Base-by-base conservation (phyloP, 2,113 vertebrate species). In the Syngnathus scovelli region DNA sequence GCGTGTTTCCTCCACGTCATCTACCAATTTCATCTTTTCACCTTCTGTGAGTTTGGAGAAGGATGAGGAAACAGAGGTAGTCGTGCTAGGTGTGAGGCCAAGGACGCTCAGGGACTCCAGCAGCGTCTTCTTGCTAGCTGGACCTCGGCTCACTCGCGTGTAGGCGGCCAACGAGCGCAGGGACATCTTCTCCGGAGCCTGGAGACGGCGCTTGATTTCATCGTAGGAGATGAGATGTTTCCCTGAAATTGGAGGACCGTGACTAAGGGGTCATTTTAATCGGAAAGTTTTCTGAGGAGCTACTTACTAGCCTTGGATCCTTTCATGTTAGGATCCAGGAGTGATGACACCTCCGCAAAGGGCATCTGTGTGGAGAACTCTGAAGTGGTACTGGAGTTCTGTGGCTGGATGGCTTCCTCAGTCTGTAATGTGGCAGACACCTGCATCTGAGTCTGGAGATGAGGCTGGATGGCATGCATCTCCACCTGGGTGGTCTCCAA, bases 31-130 rank as follows among this genome's bases (percentile, higher is more conserved):
- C 16, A 49, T 54, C 6, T 4, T 8, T 66, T 78, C 71, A 92
- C 91, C 91, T 85, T 92, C 91, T 5, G 91, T 92, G 59, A 92
- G 90, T 76, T 92, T 92, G 81, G 91, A 92, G 86, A 92, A 92
- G 0, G 91, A 91, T 33, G 91, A 92, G 66, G 91, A 92, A 7
- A 92, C 91, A 0, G 91, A 89, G 12, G 91, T 92, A 36, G 90
- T 92, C 18, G 91, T 91, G 86, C 91, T 91, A 21, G 91, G 91
- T 1, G 86, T 86, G 63, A 92, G 88, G 59, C 91, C 91, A n/a
- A 92, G 87, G 0, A 90, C 81, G 18, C 84, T 87, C 11, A 92
- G 87, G 0, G 90, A 91, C 81, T 92, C 90, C 61, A 89, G 84
- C 0, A 92, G 89, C 0, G 86, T 89, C 72, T 89, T 90, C 81